Percentiles rank a stretch among this genome's conserved stretches.
Conservation (phyloP, 1,140 invertebrate species). For the Musca vetustissima region DNA sequence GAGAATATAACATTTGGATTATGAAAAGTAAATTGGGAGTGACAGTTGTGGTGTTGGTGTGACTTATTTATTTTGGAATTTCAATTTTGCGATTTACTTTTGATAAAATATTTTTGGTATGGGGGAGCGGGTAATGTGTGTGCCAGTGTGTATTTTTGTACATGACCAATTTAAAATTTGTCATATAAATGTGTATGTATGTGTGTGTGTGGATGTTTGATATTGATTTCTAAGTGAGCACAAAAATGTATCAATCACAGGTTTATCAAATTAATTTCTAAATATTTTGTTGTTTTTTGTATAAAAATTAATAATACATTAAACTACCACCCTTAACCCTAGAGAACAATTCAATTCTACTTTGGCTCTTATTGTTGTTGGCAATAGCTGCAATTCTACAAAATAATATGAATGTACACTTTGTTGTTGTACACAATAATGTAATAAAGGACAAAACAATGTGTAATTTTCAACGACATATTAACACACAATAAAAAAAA, state of each 20-base stretch:
- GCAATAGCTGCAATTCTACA: neutral
- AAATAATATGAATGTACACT: no score
- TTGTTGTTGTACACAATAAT: no score
- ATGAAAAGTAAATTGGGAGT: no score
- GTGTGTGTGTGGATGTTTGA: conserved; percentile 28
- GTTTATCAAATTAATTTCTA: neutral
- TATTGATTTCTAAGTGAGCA: neutral
- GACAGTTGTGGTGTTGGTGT: neutral
- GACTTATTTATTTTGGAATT: neutral
- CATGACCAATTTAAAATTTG: no score
- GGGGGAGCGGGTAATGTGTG: no score
- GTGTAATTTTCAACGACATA: no score
- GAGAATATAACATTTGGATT: no score
- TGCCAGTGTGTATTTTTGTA: no score
- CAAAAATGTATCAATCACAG: neutral
- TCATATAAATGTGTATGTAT: neutral
- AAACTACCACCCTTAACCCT: conserved; percentile 6
- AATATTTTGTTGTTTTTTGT: neutral
- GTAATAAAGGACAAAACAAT: no score
- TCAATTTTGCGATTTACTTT: neutral
- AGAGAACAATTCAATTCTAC: neutral
- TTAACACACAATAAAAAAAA: no score
- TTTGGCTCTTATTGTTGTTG: neutral
- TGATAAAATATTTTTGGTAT: no score
- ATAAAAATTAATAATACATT: neutral